These are phyloP conservation scores for Dasysyrphus tricinctus DNA, from an alignment of 2,888 invertebrate genomes.

Conservation along the genomic window DNA sequence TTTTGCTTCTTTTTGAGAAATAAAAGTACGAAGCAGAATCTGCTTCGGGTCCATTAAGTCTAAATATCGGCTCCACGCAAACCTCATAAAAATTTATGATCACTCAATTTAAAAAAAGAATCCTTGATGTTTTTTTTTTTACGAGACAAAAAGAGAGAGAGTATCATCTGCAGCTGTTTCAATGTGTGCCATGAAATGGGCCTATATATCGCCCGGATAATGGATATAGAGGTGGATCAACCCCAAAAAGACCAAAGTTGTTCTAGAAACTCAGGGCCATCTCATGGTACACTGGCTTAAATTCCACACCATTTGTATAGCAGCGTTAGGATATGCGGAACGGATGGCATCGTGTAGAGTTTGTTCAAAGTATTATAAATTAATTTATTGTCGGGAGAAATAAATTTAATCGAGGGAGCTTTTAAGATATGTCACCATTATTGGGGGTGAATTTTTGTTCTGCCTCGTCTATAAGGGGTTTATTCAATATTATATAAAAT, in stretches of 20 bases:
- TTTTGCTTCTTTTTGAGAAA: not conserved
- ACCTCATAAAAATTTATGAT: slow-evolving; percentile 75
- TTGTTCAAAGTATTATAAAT: slow-evolving; percentile 72
- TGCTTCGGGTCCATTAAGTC: slow-evolving; percentile 74
- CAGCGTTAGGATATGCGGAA: slow-evolving; percentile 8
- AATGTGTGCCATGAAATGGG: slow-evolving; percentile 18
- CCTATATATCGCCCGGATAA: slow-evolving; percentile 28
- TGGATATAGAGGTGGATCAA: slow-evolving; percentile 50
- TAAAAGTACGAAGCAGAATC: slow-evolving; percentile 49
- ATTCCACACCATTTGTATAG: slow-evolving; percentile 40
- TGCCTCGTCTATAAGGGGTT: not conserved
- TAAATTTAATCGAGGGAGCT: slow-evolving; percentile 72
- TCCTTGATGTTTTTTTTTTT: slow-evolving; percentile 40
- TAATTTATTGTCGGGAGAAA: slow-evolving; percentile 70
- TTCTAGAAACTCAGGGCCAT: not conserved
- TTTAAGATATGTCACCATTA: slow-evolving; percentile 65
- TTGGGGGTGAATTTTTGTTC: slow-evolving; percentile 1
- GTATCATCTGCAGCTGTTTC: slow-evolving; percentile 23
- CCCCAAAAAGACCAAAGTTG: slow-evolving; percentile 6
- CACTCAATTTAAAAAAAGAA: slow-evolving; percentile 72
- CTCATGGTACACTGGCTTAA: not conserved
- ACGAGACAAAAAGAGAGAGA: not conserved
- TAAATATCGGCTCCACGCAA: slow-evolving; percentile 75
- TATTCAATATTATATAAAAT: slow-evolving; percentile 1
- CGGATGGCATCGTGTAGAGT: slow-evolving; percentile 26